A percentile compares a stretch with the other conserved stretches of the same genome.
Conservation (phyloP, 2,888 invertebrate genomes). For the Scaptomyza tumidula region DNA sequence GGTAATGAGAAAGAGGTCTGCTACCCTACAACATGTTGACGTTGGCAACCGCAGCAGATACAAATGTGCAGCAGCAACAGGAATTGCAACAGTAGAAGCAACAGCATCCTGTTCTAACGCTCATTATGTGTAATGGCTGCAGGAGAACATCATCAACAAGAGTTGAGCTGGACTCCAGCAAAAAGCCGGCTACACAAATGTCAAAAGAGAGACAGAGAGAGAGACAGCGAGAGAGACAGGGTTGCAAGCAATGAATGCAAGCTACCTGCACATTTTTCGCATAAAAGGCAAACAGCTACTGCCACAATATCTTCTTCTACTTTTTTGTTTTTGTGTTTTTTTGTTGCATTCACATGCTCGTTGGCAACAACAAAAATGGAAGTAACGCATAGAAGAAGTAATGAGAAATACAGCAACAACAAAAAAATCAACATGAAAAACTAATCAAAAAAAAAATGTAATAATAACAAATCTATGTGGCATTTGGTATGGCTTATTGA, state of each 20-base stretch:
- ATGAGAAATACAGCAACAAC: slow-evolving; percentile 13
- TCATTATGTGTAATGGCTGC: slow-evolving; percentile 76
- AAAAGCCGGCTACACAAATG: slow-evolving; percentile 39
- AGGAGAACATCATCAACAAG: slow-evolving; percentile 37
- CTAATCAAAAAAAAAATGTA: neutral
- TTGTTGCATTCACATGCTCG: slow-evolving; percentile 22
- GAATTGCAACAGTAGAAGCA: slow-evolving; percentile 16
- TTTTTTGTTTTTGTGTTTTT: slow-evolving; percentile 3
- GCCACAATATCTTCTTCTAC: slow-evolving; percentile 37
- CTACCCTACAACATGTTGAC: slow-evolving; percentile 54
- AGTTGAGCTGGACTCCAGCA: neutral
- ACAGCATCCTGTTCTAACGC: slow-evolving; percentile 54
- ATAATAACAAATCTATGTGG: neutral
- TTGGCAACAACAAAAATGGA: slow-evolving; percentile 28
- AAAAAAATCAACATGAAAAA: neutral
- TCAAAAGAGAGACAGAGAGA: slow-evolving; percentile 30
- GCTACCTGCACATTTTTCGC: slow-evolving; percentile 64
- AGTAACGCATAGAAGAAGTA: slow-evolving; percentile 3
- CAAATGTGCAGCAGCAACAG: slow-evolving; percentile 55
- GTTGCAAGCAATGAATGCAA: slow-evolving; percentile 70
- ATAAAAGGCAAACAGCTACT: slow-evolving; percentile 45
- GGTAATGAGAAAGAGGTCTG: neutral
- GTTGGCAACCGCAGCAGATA: slow-evolving; percentile 73
- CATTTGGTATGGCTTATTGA: slow-evolving; percentile 17
- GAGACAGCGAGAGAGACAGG: neutral